phyloP scores from a whole-genome alignment of 2,797 vertebrate species.

The Strix occidentalis region DNA sequence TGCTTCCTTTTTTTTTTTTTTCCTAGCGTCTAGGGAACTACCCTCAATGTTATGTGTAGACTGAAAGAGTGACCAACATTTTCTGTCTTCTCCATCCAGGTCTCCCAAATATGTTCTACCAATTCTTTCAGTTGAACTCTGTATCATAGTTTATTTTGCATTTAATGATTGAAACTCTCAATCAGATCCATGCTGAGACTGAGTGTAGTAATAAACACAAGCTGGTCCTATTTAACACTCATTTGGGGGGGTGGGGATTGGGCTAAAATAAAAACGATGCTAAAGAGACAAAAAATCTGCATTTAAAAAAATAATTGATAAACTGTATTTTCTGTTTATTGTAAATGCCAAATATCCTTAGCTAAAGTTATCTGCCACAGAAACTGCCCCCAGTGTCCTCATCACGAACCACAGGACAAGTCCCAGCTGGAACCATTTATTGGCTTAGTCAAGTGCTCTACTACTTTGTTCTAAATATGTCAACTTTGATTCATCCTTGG shows the following conservation, averaged over 20 bases:
- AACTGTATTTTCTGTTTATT: background rate
- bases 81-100: background rate
- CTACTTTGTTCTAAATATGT: slow-evolving; percentile 69
- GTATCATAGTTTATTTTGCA: background rate
- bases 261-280: background rate
- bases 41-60: background rate
- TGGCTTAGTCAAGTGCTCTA: slow-evolving; percentile 62
- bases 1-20: background rate
- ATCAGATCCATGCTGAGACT: background rate
- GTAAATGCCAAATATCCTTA: slow-evolving; percentile 12
- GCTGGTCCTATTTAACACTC: rapidly evolving
- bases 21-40: background rate
- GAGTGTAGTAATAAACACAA: background rate
- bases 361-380: background rate
- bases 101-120: background rate
- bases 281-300: background rate
- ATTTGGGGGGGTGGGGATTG: rapidly evolving
- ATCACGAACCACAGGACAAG: slow-evolving; percentile 37
- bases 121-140: background rate
- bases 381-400: slow-evolving; percentile 8
- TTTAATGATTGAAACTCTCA: background rate
- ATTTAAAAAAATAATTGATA: background rate
- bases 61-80: background rate
- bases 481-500: slow-evolving; percentile 63
- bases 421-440: slow-evolving; percentile 70